Evolutionary conservation across 2,113 vertebrate genomes (phyloP), one percentile per base, ranked within the genome.

Genomic region (Pedionomus torquatus): DNA sequence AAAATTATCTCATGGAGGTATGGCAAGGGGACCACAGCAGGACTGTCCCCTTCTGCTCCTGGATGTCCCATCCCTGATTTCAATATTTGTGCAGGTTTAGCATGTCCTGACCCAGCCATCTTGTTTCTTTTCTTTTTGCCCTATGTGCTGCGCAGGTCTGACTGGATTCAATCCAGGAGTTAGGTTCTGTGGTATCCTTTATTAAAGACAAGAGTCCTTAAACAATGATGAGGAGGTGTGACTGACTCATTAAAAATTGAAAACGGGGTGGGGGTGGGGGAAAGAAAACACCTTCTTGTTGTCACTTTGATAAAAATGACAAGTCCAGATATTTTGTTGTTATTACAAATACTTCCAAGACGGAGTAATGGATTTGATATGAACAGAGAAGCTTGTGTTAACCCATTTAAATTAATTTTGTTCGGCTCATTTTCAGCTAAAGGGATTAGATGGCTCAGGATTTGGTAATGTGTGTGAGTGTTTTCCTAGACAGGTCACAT

Each of bases 361-460:
- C 9, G 18, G n/a, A 85, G 80, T 69, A 87, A 83, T 25, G 16
- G 78, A 74, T 92, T 74, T 65, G 35, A 82, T 89, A 87, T 79
- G 78, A 96, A 66, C 7, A 2, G 60, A 90, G 69, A 41, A 85
- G 68, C 60, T 81, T 54, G 19, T 69, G 49, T 83, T 89, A 94
- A 95, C 93, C 91, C 92, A 95, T 88, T 96, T 75, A 83, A 91
- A 92, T 93, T 95, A 96, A 95, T 90, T 93, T 91, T 43, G 76
- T 87, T 95, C 15, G 4, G 66, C 66, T 92, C 64, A 68, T 76
- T 97, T 95, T 83, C 76, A 83, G 80, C 64, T 87, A 41, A 93
- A 55, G 93, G 76, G 79, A 90, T 95, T 92, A 89, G 92, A 37
- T 87, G 33, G 79, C 86, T 94, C 65, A 72, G 88, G 80, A 55